Conservation (phyloP, 2,888 invertebrate genomes). For the Heliconius sara region DNA sequence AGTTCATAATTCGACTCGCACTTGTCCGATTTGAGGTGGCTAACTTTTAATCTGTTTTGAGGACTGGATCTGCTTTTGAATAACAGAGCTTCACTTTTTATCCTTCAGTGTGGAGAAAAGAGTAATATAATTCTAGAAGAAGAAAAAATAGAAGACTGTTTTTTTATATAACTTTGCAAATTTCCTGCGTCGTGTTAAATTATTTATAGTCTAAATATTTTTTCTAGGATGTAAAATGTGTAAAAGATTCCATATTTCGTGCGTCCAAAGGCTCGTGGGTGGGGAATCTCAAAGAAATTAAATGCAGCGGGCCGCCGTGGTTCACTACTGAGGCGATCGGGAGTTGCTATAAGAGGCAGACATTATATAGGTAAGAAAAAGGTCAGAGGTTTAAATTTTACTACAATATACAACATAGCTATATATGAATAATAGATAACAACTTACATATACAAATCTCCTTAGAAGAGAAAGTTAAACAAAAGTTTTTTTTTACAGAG, state of each 20-base stretch:
- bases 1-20: too few relatives aligned
- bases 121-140: too few relatives aligned
- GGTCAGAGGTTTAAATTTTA: too few relatives aligned
- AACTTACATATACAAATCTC: too few relatives aligned
- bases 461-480: neutral
- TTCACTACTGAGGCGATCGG: constrained; percentile 55
- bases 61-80: too few relatives aligned
- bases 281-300: constrained; percentile 62
- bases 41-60: too few relatives aligned
- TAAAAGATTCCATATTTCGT: constrained; percentile 59
- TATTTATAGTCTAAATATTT: neutral
- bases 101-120: neutral
- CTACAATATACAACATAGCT: too few relatives aligned
- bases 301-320: constrained; percentile 60
- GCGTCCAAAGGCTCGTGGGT: constrained; percentile 56
- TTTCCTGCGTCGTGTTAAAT: too few relatives aligned
- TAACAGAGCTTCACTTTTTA: neutral
- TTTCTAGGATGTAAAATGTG: constrained; percentile 68
- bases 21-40: too few relatives aligned
- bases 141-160: too few relatives aligned
- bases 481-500: constrained; percentile 55
- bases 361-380: constrained; percentile 58
- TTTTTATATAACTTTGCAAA: too few relatives aligned
- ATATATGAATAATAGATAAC: too few relatives aligned
- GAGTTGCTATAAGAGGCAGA: constrained; percentile 51